These are phyloP conservation scores for Xestia c-nigrum DNA, from an alignment of 2,888 invertebrate species.

Conservation along the genomic window DNA sequence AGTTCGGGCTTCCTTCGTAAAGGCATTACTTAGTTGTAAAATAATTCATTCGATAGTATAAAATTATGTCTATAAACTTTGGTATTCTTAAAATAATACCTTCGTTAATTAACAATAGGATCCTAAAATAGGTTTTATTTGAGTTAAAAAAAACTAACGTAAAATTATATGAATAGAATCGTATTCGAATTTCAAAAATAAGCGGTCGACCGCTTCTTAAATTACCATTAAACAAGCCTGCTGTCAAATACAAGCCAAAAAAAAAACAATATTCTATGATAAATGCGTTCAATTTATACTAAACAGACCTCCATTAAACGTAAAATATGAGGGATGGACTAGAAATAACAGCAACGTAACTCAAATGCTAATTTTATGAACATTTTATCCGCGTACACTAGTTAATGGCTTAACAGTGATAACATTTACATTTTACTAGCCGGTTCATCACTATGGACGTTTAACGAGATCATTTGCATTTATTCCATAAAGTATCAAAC, in stretches of 20 bases:
- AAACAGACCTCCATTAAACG: constrained; percentile 36
- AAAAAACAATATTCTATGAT: constrained; percentile 37
- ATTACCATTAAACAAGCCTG: constrained; percentile 2
- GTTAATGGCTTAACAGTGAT: constrained; percentile 69
- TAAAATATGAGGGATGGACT: constrained; percentile 42
- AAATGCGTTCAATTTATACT: constrained; percentile 40
- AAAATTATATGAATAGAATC: not conserved
- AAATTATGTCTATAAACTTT: constrained; percentile 17
- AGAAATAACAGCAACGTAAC: constrained; percentile 50
- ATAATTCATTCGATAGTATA: not conserved
- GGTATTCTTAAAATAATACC: not conserved
- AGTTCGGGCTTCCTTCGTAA: constrained; percentile 35
- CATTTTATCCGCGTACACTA: constrained; percentile 62
- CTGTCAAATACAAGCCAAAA: constrained; percentile 27
- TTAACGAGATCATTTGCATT: constrained; percentile 63
- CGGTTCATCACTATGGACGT: constrained; percentile 40
- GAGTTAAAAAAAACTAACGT: not conserved
- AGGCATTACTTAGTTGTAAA: not conserved
- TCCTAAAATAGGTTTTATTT: not conserved
- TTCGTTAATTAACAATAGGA: not conserved
- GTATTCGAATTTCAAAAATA: not conserved
- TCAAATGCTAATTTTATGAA: constrained; percentile 70
- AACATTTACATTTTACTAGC: constrained; percentile 77
- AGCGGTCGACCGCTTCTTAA: constrained; percentile 1
- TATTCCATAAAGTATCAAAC: constrained; percentile 37